Evolutionary conservation across 2,888 invertebrate species (phyloP).

Genomic region (Orthonychiurus folsomi): DNA sequence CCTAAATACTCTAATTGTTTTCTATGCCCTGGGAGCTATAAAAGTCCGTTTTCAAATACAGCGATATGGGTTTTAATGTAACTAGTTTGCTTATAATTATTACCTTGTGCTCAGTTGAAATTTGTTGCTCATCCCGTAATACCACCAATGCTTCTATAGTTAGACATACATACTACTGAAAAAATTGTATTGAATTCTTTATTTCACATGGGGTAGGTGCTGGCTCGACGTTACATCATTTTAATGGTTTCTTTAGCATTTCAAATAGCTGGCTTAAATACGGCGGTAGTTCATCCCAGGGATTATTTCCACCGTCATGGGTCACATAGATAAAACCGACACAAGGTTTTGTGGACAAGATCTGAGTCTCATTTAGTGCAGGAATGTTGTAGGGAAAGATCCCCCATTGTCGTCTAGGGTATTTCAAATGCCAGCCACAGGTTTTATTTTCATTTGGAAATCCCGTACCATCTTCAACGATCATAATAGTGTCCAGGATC

Average conservation of each 20-base stretch:
- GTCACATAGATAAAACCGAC: conserved; percentile 31
- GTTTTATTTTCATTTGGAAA: conserved; percentile 18
- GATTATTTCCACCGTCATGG: conserved; percentile 26
- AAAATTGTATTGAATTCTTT: no score
- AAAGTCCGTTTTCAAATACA: no score
- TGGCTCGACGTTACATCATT: no score
- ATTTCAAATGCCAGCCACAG: conserved; percentile 16
- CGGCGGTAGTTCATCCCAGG: conserved; percentile 32
- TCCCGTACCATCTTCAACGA: conserved; percentile 23
- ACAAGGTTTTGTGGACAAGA: conserved; percentile 22
- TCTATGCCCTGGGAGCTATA: no score
- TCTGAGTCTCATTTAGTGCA: conserved; percentile 9
- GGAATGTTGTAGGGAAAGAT: conserved; percentile 29
- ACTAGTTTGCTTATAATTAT: no score
- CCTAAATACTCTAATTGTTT: no score
- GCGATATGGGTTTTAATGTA: no score
- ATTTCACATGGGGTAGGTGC: no score
- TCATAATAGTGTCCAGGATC: conserved; percentile 31
- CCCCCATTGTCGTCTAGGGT: conserved; percentile 22
- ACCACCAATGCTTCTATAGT: no score
- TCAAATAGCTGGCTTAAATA: conserved; percentile 28
- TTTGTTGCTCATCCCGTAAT: no score
- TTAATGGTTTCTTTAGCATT: conserved; percentile 15
- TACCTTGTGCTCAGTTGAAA: no score
- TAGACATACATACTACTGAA: no score